Evolutionary conservation across 2,797 vertebrate species (phyloP), one percentile per base, ranked within the genome.

Genomic region (Hippocampus kuda): DNA sequence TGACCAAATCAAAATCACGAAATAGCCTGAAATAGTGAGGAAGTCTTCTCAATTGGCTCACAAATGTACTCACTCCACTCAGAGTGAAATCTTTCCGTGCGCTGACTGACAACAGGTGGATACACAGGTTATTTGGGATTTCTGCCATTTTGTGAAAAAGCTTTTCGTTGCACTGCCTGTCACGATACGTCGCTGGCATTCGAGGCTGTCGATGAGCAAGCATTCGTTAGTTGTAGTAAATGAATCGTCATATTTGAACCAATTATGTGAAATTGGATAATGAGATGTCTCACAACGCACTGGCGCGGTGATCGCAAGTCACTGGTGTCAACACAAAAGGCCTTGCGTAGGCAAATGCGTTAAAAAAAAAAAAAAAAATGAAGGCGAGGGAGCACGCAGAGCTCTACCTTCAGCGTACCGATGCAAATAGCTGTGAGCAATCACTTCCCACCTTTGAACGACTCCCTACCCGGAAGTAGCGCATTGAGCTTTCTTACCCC

Each of bases 401-500:
- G 15, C 48, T 16, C 4, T 49, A 49, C 16, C 5, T 20, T 20
- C 16, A 18, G 4, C 48, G 16, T 49, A 41, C 10, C 18, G 34
- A 34, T 61, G 59, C 30, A 38, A 61, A 38, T 20, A 61, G 5
- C 34, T 41, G 20, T 5, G 5, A 13, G 41, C 22, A 24, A 44
- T 38, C 59, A 20, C 49, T 20, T 22, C 49, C 12, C 26, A 5
- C 56, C 27, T 46, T 26, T 48, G 63, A 27, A 65, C 18, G 2
- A 27, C 44, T 46, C 44, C 63, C 24, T 18, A 46, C 13, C 24
- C 24, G 24, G 24, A 49, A 65, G 44, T 65, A 8, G 0, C 16
- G 4, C 46, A n/a, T 44, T 5, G 2, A 61, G 20, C 22, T 24
- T 13, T n/a, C 66, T 83, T 82, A 88, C 85, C 83, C 66, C 70